phyloP scores from a whole-genome alignment of 1,140 invertebrate genomes.

The Diplogasteroides magnus region DNA sequence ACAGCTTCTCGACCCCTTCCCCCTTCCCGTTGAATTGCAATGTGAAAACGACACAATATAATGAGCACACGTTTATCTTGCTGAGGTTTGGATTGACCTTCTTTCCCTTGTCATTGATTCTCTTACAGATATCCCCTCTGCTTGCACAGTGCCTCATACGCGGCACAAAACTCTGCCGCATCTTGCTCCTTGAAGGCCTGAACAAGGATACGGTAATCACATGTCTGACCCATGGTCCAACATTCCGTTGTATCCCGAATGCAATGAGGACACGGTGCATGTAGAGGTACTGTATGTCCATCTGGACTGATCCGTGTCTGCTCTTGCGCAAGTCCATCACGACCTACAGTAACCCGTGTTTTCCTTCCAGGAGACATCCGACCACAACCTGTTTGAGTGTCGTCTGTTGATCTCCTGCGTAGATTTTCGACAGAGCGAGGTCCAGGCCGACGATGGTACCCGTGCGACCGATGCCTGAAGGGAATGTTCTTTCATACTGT shows the following conservation, averaged over 20 bases:
- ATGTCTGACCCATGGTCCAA: neutral
- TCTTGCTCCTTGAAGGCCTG: neutral
- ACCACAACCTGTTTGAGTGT: neutral
- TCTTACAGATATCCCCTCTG: neutral
- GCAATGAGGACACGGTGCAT: constrained; percentile 36
- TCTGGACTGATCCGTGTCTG: constrained; percentile 40
- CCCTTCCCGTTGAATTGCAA: too few relatives aligned
- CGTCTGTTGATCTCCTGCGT: constrained; percentile 12
- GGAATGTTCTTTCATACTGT: neutral
- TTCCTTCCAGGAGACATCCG: too few relatives aligned
- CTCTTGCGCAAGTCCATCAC: constrained; percentile 30
- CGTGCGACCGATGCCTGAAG: constrained; percentile 38
- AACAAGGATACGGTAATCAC: too few relatives aligned
- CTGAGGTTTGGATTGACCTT: too few relatives aligned
- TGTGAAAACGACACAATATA: too few relatives aligned
- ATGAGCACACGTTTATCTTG: too few relatives aligned
- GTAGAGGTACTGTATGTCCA: constrained; percentile 45
- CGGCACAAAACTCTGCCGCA: neutral
- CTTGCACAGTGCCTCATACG: neutral
- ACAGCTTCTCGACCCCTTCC: too few relatives aligned
- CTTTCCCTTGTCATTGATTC: too few relatives aligned
- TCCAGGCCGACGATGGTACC: constrained; percentile 43
- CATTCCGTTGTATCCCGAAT: constrained; percentile 41
- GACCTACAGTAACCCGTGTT: constrained; percentile 21
- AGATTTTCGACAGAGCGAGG: constrained; percentile 31